These are phyloP conservation scores for Avahi laniger DNA, from an alignment of 2,797 vertebrate genomes.

Conservation along the genomic window DNA sequence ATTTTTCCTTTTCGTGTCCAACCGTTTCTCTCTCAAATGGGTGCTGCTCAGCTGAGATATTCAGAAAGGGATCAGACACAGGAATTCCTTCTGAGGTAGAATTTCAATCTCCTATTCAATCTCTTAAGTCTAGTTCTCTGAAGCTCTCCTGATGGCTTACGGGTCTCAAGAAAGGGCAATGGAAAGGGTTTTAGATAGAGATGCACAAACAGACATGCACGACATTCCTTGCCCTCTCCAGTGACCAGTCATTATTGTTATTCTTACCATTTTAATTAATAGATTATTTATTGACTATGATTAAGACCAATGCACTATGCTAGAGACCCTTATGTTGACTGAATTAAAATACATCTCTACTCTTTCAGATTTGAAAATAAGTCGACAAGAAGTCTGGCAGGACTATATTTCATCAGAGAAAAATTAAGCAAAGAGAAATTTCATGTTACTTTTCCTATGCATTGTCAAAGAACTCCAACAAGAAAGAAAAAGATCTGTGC, in stretches of 20 bases:
- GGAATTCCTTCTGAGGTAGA: not conserved
- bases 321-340: slow-evolving; percentile 5
- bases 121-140: not conserved
- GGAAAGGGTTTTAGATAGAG: not conserved
- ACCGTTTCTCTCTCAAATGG: not conserved
- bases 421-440: slow-evolving; percentile 6
- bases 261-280: slow-evolving; percentile 24
- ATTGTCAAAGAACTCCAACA: not conserved
- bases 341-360: not conserved
- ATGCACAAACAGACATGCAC: not conserved
- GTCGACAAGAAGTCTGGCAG: not conserved
- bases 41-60: not conserved
- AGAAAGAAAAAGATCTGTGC: not conserved
- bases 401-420: slow-evolving; percentile 21
- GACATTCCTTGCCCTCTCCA: not conserved
- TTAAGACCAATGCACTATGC: not conserved
- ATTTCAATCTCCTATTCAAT: too few species aligned
- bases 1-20: not conserved
- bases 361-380: slow-evolving; percentile 42
- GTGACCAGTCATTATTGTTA: not conserved
- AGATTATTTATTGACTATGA: not conserved
- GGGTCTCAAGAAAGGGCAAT: not conserved
- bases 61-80: not conserved
- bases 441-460: not conserved
- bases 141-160: not conserved